Evolutionary conservation across 2,797 vertebrate genomes (phyloP).

Genomic region (Amazona ochrocephala): DNA sequence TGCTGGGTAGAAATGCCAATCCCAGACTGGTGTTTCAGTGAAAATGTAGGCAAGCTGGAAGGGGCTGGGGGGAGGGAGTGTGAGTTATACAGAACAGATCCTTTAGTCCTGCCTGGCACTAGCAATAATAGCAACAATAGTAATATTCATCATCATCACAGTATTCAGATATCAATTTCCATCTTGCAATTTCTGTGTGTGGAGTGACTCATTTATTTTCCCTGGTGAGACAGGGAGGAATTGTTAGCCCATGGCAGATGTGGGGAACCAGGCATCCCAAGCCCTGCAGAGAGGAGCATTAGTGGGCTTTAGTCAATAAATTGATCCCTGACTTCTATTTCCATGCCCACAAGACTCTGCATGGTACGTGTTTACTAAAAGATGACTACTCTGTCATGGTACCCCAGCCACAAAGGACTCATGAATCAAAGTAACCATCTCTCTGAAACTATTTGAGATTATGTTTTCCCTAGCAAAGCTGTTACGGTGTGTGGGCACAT

Average conservation of each 20-base stretch:
- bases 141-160: slow-evolving; percentile 58
- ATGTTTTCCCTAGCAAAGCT: not conserved
- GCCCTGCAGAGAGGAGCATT: not conserved
- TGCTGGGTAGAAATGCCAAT: not conserved
- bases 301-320: not conserved
- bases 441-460: not conserved
- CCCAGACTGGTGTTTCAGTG: not conserved
- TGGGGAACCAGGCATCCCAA: not conserved
- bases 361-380: not conserved
- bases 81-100: slow-evolving; percentile 18
- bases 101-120: slow-evolving; percentile 22
- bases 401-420: not conserved
- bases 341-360: not conserved
- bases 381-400: not conserved
- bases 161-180: slow-evolving; percentile 55
- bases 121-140: slow-evolving; percentile 49
- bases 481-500: not conserved
- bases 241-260: slow-evolving; percentile 22
- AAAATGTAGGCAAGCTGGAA: not conserved
- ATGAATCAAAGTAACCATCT: not conserved
- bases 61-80: not conserved
- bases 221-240: slow-evolving; percentile 35
- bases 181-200: slow-evolving; percentile 31
- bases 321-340: not conserved
- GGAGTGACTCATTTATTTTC: slow-evolving; percentile 47